Base-by-base conservation (phyloP, 2,888 invertebrate genomes). In the Pristionchus mayeri region DNA sequence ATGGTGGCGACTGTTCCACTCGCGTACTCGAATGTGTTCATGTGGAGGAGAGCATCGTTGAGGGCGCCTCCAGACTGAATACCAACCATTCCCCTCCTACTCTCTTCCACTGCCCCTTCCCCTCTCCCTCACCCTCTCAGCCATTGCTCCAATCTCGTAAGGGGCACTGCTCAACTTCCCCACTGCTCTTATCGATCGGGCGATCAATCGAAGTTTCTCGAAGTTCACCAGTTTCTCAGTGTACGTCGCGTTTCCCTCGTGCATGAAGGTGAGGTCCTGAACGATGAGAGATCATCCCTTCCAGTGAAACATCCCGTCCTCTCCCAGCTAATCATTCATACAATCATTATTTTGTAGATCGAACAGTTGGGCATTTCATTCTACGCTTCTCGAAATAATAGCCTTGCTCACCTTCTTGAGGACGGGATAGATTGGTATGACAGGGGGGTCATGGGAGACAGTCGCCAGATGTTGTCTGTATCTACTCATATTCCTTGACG, bases 401-500 rank as follows among this genome's bases (percentile, higher is more conserved):
- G n/a, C n/a, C n/a, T n/a, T n/a, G n/a, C 84, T 21, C 0, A 76
- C 85, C 84, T 90, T 90, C 88, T 94, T 94, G 85, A 94, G 94
- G 48, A 95, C 93, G 11, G 95, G 95, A 89, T 94, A 95, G 90
- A 95, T 94, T 84, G 95, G 95, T 87, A 95, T 94, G 54, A 93
- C 91, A 11, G 90, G 90, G 18, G 89, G 89, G 37, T 89, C 90
- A 78, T 90, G 90, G 3, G 90, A 87, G 21, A 90, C 91, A 34
- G 90, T 88, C 0, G 90, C 89, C 78, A 99, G 96, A 86, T 98
- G 95, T 93, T 98, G 98, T 87, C 99, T 95, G 93, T 99, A 99
- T 78, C 98, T 98, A 92, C 97, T 97, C 98, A 99, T 99, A 93
- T 99, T 99, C 88, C 98, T 95, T 48, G 98, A 97, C 2, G 99